Evolutionary conservation across 2,113 vertebrate genomes (phyloP).

Genomic region (Deroptyus accipitrinus): DNA sequence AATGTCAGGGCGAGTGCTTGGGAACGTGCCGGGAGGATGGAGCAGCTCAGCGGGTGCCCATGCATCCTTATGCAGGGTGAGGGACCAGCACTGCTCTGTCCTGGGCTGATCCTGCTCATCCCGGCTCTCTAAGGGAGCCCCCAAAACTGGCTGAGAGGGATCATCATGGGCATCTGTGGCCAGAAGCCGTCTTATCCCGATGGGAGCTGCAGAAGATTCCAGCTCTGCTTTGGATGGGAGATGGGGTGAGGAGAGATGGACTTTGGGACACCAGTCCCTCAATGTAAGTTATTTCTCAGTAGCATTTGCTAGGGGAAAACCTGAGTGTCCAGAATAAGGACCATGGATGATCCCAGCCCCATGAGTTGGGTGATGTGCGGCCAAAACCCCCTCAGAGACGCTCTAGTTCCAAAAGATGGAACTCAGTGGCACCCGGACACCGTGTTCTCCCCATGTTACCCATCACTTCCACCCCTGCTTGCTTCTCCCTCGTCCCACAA

Average conservation of each 20-base stretch:
- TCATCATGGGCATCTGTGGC: neutral
- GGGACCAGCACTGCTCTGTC: neutral
- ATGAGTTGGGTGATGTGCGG: rapidly evolving
- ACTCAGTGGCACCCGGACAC: neutral
- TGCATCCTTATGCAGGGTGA: neutral
- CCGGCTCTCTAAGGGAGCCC: neutral
- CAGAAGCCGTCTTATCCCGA: neutral
- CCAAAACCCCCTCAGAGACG: neutral
- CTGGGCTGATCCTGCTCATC: neutral
- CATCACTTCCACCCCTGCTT: neutral
- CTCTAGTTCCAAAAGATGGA: rapidly evolving
- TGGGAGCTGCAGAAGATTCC: neutral
- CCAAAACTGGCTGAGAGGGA: neutral
- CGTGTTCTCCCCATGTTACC: rapidly evolving
- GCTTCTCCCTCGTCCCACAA: neutral
- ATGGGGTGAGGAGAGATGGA: neutral
- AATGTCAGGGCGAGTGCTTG: neutral
- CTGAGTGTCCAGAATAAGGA: neutral
- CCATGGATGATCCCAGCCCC: neutral
- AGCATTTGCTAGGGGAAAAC: neutral
- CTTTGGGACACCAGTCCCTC: rapidly evolving
- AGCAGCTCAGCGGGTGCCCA: rapidly evolving
- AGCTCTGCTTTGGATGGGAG: neutral
- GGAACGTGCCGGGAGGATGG: neutral
- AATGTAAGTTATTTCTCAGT: rapidly evolving